Conservation (phyloP, 2,888 invertebrate genomes). For the Monopis laevigella region DNA sequence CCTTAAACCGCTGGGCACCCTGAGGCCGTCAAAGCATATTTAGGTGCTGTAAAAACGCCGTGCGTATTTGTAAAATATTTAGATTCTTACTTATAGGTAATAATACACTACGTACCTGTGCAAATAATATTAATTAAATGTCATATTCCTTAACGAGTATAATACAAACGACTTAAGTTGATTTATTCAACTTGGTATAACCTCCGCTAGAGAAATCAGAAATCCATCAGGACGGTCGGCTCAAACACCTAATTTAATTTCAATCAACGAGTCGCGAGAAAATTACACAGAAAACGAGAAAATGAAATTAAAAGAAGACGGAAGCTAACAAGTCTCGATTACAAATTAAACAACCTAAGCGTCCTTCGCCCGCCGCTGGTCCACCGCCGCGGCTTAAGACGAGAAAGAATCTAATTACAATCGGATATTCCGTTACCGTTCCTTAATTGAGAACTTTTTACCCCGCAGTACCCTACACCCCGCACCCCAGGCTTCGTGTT, state of each 20-base stretch:
- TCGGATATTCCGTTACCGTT: constrained; percentile 49
- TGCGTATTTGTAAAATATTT: too few species aligned
- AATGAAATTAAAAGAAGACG: constrained; percentile 53
- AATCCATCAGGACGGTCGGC: constrained; percentile 13
- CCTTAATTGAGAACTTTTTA: constrained; percentile 61
- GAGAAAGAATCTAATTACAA: constrained; percentile 64
- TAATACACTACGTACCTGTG: too few species aligned
- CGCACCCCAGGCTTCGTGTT: constrained; percentile 29
- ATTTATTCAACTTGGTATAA: constrained; percentile 12
- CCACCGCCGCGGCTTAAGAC: constrained; percentile 46
- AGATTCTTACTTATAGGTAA: too few species aligned
- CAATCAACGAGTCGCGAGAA: constrained; percentile 37
- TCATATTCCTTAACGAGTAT: not conserved
- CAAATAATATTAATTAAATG: too few species aligned
- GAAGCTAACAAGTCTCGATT: constrained; percentile 62
- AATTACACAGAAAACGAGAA: constrained; percentile 36
- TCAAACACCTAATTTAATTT: constrained; percentile 37
- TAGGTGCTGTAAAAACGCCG: too few species aligned
- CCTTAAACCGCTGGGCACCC: too few species aligned
- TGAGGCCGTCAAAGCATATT: too few species aligned
- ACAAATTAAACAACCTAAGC: constrained; percentile 61
- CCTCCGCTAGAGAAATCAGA: constrained; percentile 12
- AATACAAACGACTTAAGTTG: constrained; percentile 2
- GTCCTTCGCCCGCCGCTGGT: constrained; percentile 39
- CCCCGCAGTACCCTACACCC: constrained; percentile 20